These are phyloP conservation scores for Cryptocephalus moraei DNA, from an alignment of 2,888 invertebrate genomes.

Conservation along the genomic window DNA sequence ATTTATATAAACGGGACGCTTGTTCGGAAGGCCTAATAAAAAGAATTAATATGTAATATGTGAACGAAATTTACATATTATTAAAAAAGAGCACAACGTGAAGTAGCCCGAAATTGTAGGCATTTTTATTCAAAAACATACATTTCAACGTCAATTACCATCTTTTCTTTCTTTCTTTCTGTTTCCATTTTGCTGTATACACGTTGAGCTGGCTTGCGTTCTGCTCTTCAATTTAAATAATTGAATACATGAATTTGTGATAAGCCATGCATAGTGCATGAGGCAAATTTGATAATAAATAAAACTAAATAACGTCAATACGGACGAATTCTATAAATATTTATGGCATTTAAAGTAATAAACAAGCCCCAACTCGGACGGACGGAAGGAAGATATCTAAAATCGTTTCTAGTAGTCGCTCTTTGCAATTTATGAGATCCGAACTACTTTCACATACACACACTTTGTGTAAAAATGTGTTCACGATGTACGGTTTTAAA, in stretches of 20 bases:
- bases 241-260: conserved; percentile 41
- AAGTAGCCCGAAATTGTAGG: conserved; percentile 21
- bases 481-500: too few relatives aligned
- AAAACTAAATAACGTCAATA: conserved; percentile 39
- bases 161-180: conserved; percentile 28
- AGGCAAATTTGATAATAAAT: conserved; percentile 41
- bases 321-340: conserved; percentile 31
- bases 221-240: conserved; percentile 38
- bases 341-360: conserved; percentile 33
- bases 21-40: not conserved
- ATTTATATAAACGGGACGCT: too few relatives aligned
- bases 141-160: conserved; percentile 31
- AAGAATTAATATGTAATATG: conserved; percentile 18
- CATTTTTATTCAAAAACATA: conserved; percentile 25
- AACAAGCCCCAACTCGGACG: conserved; percentile 13
- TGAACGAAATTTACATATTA: conserved; percentile 18
- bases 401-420: conserved; percentile 13
- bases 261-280: conserved; percentile 40
- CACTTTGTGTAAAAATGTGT: too few relatives aligned
- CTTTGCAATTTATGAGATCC: conserved; percentile 19
- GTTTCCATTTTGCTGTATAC: conserved; percentile 8
- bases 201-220: conserved; percentile 22
- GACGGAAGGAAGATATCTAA: not conserved
- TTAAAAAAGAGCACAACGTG: conserved; percentile 21
- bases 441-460: too few relatives aligned